Conservation (phyloP, 2,888 invertebrate genomes). For the Eulithis testata region DNA sequence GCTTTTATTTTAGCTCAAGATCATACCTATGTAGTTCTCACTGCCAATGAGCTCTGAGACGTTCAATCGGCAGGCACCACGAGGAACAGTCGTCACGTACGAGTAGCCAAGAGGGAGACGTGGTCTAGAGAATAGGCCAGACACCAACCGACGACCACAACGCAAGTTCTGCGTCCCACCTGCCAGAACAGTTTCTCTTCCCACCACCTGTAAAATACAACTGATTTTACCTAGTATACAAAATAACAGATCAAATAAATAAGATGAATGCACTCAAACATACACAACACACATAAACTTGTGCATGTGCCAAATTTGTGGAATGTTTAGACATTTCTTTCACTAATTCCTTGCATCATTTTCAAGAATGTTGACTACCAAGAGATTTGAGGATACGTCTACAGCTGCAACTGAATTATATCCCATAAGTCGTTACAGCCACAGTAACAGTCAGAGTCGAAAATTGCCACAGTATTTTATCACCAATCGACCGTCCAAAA, state of each 20-base stretch:
- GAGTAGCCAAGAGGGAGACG: constrained; percentile 93
- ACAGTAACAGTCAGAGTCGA: background rate
- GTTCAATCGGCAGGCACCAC: constrained; percentile 94
- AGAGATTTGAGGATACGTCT: too few relatives aligned
- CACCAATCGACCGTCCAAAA: constrained; percentile 7
- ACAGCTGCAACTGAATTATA: too few relatives aligned
- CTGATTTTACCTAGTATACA: background rate
- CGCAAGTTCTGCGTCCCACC: constrained; percentile 75
- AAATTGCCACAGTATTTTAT: background rate
- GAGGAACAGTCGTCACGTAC: constrained; percentile 92
- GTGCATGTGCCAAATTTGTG: too few relatives aligned
- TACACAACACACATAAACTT: too few relatives aligned
- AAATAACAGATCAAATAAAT: too few relatives aligned
- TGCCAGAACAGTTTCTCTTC: constrained; percentile 93
- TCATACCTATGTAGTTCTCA: constrained; percentile 93
- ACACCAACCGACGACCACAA: constrained; percentile 88
- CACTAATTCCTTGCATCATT: constrained; percentile 1
- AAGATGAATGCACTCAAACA: too few relatives aligned
- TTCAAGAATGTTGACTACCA: too few relatives aligned
- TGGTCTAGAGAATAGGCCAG: constrained; percentile 93
- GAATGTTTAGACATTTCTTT: too few relatives aligned
- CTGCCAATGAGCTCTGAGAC: constrained; percentile 92
- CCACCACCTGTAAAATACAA: constrained; percentile 88
- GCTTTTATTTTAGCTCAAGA: background rate
- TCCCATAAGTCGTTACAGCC: too few relatives aligned